A percentile compares a stretch with the other conserved stretches of the same genome.
These are phyloP conservation scores for Eulemur coronatus DNA, from an alignment of 2,797 vertebrate genomes.

Conservation along the genomic window DNA sequence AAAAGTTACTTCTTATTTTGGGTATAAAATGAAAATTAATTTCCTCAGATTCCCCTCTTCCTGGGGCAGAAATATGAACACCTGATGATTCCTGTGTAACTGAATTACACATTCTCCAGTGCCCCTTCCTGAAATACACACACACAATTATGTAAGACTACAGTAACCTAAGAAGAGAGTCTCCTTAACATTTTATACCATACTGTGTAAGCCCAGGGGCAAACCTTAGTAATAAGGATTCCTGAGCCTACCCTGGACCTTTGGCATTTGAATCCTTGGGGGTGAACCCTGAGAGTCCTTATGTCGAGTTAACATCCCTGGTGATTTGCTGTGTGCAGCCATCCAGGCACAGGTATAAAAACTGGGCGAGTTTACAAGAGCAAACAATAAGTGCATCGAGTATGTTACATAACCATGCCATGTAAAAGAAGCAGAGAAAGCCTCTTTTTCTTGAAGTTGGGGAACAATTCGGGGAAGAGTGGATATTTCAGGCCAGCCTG, in stretches of 20 bases:
- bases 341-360: background rate
- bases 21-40: conserved; percentile 36
- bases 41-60: background rate
- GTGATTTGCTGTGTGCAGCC: background rate
- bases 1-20: background rate
- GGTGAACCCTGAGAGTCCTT: background rate
- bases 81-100: background rate
- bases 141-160: background rate
- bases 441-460: background rate
- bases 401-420: background rate
- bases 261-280: background rate
- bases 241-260: background rate
- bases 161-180: background rate
- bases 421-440: background rate
- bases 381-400: background rate
- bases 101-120: background rate
- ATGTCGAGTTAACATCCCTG: background rate
- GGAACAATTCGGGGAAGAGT: background rate
- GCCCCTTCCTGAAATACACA: background rate
- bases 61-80: background rate
- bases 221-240: background rate
- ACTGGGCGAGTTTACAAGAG: background rate
- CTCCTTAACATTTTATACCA: background rate
- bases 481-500: background rate
- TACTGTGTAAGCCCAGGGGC: background rate